Evolutionary conservation across 2,888 invertebrate species (phyloP).

Genomic region (Rhopalosiphum nymphaeae): DNA sequence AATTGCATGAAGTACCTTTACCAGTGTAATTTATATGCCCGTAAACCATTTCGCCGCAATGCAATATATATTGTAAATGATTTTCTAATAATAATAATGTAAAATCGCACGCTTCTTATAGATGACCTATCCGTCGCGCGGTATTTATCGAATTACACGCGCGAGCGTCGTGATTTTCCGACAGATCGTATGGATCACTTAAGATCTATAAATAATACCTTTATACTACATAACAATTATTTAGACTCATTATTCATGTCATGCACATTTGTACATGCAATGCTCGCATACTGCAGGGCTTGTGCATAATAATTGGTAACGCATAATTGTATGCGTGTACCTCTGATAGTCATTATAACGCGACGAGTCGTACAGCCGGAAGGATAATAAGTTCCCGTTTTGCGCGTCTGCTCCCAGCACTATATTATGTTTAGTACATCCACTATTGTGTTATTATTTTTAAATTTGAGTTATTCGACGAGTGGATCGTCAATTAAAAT

Average conservation of each 20-base stretch:
- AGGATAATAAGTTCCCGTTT: neutral
- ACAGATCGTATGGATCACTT: neutral
- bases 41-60: neutral
- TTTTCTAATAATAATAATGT: neutral
- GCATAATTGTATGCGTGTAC: neutral
- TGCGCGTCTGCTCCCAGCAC: neutral
- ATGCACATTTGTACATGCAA: neutral
- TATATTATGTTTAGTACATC: neutral
- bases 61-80: neutral
- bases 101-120: neutral
- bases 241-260: neutral
- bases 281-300: neutral
- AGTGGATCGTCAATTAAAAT: neutral
- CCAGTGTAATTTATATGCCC: neutral
- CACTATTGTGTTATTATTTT: neutral
- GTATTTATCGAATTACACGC: constrained; percentile 5
- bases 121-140: neutral
- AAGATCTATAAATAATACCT: neutral
- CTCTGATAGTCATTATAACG: neutral
- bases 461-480: neutral
- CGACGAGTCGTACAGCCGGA: neutral
- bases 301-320: neutral
- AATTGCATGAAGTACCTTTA: neutral
- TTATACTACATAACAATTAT: neutral
- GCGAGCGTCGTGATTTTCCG: neutral